phyloP scores from a whole-genome alignment of 2,797 vertebrate genomes.

The Monodelphis domestica region DNA sequence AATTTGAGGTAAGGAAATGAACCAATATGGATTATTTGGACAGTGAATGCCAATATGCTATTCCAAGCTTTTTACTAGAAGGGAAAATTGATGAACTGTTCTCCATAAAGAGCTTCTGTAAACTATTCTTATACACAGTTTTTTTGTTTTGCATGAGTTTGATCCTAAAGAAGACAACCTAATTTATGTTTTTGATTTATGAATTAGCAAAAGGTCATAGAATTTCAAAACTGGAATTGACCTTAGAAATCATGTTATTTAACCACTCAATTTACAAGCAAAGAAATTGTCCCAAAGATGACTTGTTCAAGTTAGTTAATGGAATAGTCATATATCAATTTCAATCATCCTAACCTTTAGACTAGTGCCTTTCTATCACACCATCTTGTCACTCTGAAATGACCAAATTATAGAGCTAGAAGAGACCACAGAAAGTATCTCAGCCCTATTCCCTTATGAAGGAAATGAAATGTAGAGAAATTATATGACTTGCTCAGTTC shows the following conservation, averaged over 20 bases:
- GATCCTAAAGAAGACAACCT: background rate
- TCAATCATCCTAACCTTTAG: background rate
- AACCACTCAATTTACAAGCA: background rate
- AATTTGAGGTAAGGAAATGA: conserved; percentile 13
- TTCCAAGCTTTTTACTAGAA: conserved; percentile 30
- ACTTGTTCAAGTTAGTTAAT: background rate
- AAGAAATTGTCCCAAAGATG: background rate
- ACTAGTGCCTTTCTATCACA: background rate
- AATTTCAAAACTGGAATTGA: background rate
- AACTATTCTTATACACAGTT: background rate
- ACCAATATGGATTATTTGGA: background rate
- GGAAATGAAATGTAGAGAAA: background rate
- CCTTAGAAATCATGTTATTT: background rate
- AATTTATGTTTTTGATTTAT: background rate
- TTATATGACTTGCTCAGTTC: background rate
- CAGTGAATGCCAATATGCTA: background rate
- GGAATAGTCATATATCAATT: background rate
- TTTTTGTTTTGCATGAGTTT: conserved; percentile 15
- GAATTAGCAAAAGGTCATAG: background rate
- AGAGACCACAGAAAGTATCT: background rate
- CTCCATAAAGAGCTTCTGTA: background rate
- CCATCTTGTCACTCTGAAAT: background rate
- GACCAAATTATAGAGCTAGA: background rate
- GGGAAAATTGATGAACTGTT: background rate
- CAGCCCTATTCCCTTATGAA: background rate